Percentiles rank a stretch among this genome's conserved stretches.
Conservation (phyloP, 2,797 vertebrate species). For the Decapterus maruadsi region DNA sequence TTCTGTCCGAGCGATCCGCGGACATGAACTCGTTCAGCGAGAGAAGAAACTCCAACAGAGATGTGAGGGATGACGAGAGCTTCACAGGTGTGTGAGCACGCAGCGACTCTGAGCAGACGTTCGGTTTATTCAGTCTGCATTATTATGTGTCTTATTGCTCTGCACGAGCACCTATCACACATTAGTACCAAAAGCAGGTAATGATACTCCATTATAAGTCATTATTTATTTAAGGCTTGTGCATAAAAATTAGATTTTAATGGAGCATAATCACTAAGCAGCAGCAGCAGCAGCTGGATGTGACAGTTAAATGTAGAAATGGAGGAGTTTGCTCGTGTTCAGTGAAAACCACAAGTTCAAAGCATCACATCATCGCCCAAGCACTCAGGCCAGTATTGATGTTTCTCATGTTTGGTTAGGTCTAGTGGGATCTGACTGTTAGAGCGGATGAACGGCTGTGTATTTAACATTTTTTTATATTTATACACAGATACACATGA, state of each 20-base stretch:
- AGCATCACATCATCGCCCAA: too few relatives aligned
- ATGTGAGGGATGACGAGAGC: conserved; percentile 84
- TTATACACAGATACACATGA: too few relatives aligned
- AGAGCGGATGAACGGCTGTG: too few relatives aligned
- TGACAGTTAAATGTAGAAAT: neutral
- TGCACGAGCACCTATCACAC: conserved; percentile 3
- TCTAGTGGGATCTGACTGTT: too few relatives aligned
- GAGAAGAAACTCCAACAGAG: conserved; percentile 82
- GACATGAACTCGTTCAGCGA: conserved; percentile 85
- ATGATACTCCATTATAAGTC: conserved; percentile 12
- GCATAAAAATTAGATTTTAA: neutral
- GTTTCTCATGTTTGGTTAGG: too few relatives aligned
- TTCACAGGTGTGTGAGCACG: conserved; percentile 81
- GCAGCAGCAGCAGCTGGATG: neutral
- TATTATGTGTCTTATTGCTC: too few relatives aligned
- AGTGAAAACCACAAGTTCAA: neutral
- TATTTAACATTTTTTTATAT: too few relatives aligned
- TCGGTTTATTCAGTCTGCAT: too few relatives aligned
- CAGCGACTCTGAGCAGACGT: too few relatives aligned
- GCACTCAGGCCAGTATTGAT: too few relatives aligned
- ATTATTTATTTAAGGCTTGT: conserved; percentile 49
- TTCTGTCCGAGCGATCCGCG: conserved; percentile 86
- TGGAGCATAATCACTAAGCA: neutral
- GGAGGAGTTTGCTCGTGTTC: neutral
- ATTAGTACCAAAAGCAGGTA: conserved; percentile 10